A percentile compares a stretch with the other conserved stretches of the same genome.
phyloP scores from a whole-genome alignment of 2,888 invertebrate species.

The Dione vanillae region DNA sequence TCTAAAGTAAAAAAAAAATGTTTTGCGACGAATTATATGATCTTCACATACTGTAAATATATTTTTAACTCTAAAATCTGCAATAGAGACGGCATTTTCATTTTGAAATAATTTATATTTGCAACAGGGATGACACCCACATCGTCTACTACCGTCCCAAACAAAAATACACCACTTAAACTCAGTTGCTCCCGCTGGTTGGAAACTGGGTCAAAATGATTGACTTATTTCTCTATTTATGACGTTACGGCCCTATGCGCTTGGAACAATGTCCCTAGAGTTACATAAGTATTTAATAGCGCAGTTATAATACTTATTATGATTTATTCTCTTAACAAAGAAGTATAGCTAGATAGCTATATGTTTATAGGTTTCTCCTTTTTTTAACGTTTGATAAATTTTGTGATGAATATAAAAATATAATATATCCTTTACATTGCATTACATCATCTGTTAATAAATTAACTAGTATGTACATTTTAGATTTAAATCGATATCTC shows the following conservation, averaged over 20 bases:
- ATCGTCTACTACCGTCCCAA: slow-evolving; percentile 30
- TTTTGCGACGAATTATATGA: no score
- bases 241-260: slow-evolving; percentile 42
- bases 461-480: background rate
- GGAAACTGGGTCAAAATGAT: slow-evolving; percentile 49
- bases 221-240: slow-evolving; percentile 51
- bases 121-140: slow-evolving; percentile 42
- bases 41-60: background rate
- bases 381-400: background rate
- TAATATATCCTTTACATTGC: background rate
- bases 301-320: slow-evolving; percentile 1
- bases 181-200: slow-evolving; percentile 44
- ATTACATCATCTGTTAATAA: background rate
- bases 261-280: slow-evolving; percentile 24
- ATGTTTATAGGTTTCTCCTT: background rate
- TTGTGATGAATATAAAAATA: background rate
- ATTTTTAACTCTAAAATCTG: background rate
- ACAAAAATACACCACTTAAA: slow-evolving; percentile 44
- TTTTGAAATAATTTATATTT: slow-evolving; percentile 22
- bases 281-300: slow-evolving; percentile 26
- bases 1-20: no score
- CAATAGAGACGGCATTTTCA: background rate
- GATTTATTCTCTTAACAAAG: background rate
- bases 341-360: background rate
- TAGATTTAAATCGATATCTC: background rate